phyloP scores from a whole-genome alignment of 2,797 vertebrate species.

The Crenuchus spilurus region DNA sequence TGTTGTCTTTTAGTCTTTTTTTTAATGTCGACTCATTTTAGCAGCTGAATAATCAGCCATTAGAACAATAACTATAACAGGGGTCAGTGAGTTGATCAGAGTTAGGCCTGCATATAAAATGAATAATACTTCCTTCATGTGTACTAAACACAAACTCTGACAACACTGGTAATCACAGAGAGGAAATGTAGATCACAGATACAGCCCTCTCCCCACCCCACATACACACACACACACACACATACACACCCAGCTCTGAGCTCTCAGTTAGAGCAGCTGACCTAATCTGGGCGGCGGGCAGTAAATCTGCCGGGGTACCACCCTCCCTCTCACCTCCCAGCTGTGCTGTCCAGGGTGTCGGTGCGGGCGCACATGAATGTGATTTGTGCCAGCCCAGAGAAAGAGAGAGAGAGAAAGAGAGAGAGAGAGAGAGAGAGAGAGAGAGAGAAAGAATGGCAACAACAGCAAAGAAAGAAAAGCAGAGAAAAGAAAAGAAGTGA shows the following conservation, averaged over 20 bases:
- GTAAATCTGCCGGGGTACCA: slow-evolving; percentile 50
- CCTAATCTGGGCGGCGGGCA: slow-evolving; percentile 50
- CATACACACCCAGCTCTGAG: slow-evolving; percentile 9
- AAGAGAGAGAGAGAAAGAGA: slow-evolving; percentile 19
- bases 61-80: no score
- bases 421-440: slow-evolving; percentile 51
- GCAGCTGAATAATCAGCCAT: no score
- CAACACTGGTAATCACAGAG: slow-evolving; percentile 24
- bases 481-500: not conserved
- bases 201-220: not conserved
- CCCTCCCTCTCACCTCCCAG: slow-evolving; percentile 39
- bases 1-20: no score
- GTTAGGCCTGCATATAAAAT: no score
- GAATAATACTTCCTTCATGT: not conserved
- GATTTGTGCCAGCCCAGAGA: slow-evolving; percentile 49
- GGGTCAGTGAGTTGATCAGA: no score
- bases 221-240: not conserved
- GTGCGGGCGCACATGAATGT: slow-evolving; percentile 46
- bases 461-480: slow-evolving; percentile 5
- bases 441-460: not conserved
- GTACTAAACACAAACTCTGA: slow-evolving; percentile 3
- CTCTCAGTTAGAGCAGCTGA: slow-evolving; percentile 47
- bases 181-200: not conserved
- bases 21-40: no score
- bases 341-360: slow-evolving; percentile 45